These are phyloP conservation scores for Dunckerocampus dactyliophorus DNA, from an alignment of 2,113 vertebrate species.

Conservation along the genomic window DNA sequence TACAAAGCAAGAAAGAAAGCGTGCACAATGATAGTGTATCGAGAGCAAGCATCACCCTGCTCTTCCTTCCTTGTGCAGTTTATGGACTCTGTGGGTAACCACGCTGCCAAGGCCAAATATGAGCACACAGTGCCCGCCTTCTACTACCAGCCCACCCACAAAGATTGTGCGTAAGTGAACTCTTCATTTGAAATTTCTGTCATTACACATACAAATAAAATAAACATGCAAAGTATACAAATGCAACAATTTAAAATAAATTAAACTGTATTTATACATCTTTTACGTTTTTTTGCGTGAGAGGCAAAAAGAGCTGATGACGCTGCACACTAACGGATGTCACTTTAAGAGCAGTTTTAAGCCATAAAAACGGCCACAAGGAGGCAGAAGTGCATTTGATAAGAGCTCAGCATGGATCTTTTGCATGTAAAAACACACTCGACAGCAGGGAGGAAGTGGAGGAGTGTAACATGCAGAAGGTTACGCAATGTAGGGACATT, in stretches of 20 bases:
- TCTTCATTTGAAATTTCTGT: neutral
- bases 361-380: too few species aligned
- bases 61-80: constrained; percentile 73
- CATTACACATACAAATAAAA: neutral
- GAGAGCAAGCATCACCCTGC: neutral
- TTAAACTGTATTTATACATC: too few species aligned
- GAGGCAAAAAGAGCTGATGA: too few species aligned
- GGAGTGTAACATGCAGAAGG: too few species aligned
- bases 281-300: too few species aligned
- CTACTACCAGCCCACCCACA: constrained; percentile 83
- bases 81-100: constrained; percentile 83
- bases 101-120: constrained; percentile 77
- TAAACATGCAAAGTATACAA: neutral
- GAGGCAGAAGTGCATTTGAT: too few species aligned
- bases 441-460: too few species aligned
- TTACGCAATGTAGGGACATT: too few species aligned
- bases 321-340: too few species aligned
- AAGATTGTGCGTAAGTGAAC: constrained; percentile 87
- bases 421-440: too few species aligned
- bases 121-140: constrained; percentile 84
- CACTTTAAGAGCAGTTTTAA: too few species aligned
- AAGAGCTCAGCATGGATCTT: too few species aligned
- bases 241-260: neutral
- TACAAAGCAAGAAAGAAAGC: neutral
- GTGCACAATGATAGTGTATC: neutral